A percentile compares a stretch with the other conserved stretches of the same genome.
phyloP scores from a whole-genome alignment of 2,888 invertebrate species.

The Drosophila robusta region DNA sequence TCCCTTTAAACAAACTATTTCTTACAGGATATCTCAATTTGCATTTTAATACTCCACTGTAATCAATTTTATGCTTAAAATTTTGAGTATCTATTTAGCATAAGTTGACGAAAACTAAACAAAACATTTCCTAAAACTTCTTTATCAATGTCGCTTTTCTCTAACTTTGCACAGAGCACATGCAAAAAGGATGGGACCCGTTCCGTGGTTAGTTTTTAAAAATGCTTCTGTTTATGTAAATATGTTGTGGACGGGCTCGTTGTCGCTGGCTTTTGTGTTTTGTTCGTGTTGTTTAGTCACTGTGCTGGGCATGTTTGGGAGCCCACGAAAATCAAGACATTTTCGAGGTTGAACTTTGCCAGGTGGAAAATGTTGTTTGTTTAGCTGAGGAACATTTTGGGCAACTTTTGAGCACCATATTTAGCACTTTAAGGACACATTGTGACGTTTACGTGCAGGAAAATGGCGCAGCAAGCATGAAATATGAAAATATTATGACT shows the following conservation, averaged over 20 bases:
- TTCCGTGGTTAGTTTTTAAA: constrained; percentile 17
- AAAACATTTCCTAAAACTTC: neutral
- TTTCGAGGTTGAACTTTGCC: constrained; percentile 52
- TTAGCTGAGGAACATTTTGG: constrained; percentile 35
- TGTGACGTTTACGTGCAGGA: constrained; percentile 45
- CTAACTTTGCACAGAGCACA: neutral
- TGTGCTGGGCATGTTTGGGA: constrained; percentile 53
- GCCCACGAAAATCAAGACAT: constrained; percentile 68
- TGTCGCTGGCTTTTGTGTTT: constrained; percentile 48
- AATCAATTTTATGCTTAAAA: too few species aligned
- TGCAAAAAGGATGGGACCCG: neutral
- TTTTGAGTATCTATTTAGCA: too few species aligned
- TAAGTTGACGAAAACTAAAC: too few species aligned
- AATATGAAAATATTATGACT: constrained; percentile 75
- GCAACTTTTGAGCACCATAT: constrained; percentile 41
- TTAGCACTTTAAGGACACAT: constrained; percentile 62
- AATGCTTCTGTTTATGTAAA: constrained; percentile 68
- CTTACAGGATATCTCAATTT: too few species aligned
- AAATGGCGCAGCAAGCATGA: constrained; percentile 48
- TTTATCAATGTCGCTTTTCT: neutral
- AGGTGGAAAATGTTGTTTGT: constrained; percentile 47
- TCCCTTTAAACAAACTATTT: too few species aligned
- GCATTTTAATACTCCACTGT: too few species aligned
- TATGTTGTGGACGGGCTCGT: constrained; percentile 48
- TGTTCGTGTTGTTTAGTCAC: constrained; percentile 41